Evolutionary conservation across 2,113 vertebrate genomes (phyloP), one percentile per base, ranked within the genome.

Genomic region (Furnarius figulus): DNA sequence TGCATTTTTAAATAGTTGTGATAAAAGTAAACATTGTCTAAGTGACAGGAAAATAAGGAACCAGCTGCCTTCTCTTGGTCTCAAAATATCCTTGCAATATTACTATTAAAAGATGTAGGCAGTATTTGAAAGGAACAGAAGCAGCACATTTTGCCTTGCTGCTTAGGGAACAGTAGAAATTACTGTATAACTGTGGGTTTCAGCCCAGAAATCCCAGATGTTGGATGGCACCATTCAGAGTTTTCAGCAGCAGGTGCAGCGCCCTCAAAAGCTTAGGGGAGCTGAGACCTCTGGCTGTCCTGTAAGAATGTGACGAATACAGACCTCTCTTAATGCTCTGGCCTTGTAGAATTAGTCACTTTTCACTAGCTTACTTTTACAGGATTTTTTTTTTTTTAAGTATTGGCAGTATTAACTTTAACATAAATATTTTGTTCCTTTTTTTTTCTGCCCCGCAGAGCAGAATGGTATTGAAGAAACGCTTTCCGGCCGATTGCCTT

Each of bases 401-500:
- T 53, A 52, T 39, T 82, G 71, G 44, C 80, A 87, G 7, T 90
- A 73, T 91, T 91, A 91, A 87, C 63, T 84, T 72, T 90, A 94
- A 98, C 94, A 88, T 53, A 95, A 97, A 84, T 93, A 89, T 89
- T 96, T 87, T 95, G 22, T 96, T 82, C 62, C 95, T 68, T 65
- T 87, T 93, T 96, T 95, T 91, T 96, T 93, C 96, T 96, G 86
- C 91, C 95, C 96, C 76, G 33, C 97, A 98, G 98, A 98, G 97
- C 98, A 97, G 98, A 98, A 97, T 98, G 98, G 98, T 98, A 98
- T 97, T 98, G 98, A 98, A 98, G 97, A 98, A 97, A 80, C 25
- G 94, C 97, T 98, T 97, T 97, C 95, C 78, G 56, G 97, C 95
- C 67, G 89, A 93, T 96, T 96, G 96, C 98, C 97, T 95, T 89